Conservation (phyloP, 2,113 vertebrate species). For the Pyxicephalus adspersus region DNA sequence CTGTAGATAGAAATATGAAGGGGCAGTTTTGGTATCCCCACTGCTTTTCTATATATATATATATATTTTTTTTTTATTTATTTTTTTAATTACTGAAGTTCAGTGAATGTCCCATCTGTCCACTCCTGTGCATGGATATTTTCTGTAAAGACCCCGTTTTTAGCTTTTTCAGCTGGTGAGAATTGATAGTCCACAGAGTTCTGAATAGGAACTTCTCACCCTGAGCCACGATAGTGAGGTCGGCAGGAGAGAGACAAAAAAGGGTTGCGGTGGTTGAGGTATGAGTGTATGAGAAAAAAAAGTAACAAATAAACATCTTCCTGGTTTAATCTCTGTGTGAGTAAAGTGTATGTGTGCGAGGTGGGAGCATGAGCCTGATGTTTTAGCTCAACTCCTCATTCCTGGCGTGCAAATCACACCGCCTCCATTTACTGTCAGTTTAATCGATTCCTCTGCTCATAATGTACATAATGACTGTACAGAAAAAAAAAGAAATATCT, state of each 20-base stretch:
- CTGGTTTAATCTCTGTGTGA: constrained; percentile 41
- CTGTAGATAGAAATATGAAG: constrained; percentile 23
- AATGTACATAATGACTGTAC: constrained; percentile 38
- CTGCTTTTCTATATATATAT: background rate
- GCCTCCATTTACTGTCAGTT: constrained; percentile 41
- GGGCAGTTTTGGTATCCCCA: background rate
- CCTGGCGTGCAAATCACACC: constrained; percentile 1
- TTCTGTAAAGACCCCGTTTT: constrained; percentile 1
- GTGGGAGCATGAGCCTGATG: constrained; percentile 12
- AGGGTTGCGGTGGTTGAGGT: constrained; percentile 49
- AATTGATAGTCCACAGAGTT: constrained; percentile 9
- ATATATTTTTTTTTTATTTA: background rate
- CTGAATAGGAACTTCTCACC: constrained; percentile 36
- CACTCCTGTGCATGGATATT: constrained; percentile 22
- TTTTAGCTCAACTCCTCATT: constrained; percentile 20
- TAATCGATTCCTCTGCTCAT: constrained; percentile 23
- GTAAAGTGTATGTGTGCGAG: constrained; percentile 51
- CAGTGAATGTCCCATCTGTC: constrained; percentile 28
- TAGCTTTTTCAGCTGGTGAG: constrained; percentile 47
- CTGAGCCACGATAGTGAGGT: constrained; percentile 42
- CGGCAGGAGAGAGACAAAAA: constrained; percentile 17
- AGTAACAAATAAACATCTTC: constrained; percentile 43
- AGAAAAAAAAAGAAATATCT: constrained; percentile 40
- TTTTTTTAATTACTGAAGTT: constrained; percentile 31
- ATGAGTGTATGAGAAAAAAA: constrained; percentile 54